These are phyloP conservation scores for Atrina japonica DNA, from an alignment of 2,888 invertebrate species.

Conservation along the genomic window DNA sequence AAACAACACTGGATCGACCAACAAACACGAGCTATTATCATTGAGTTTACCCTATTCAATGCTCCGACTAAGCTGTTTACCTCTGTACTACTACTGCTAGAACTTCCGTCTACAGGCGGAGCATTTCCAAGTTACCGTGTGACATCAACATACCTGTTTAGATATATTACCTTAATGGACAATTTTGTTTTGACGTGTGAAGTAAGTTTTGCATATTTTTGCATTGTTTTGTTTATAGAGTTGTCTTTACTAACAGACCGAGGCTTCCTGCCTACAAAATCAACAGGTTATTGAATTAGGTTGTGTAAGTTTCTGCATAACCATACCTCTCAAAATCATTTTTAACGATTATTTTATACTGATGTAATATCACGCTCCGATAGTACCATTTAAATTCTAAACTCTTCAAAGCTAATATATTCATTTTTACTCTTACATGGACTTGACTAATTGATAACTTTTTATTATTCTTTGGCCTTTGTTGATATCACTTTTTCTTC, in stretches of 20 bases:
- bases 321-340: no score
- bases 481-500: no score
- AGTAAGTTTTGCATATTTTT: constrained; percentile 60
- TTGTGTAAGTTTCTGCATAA: no score
- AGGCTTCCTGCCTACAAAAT: no score
- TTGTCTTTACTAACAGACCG: no score
- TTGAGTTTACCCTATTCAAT: constrained; percentile 77
- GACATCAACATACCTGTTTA: constrained; percentile 73
- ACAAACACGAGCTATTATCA: constrained; percentile 70
- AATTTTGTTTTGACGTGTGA: constrained; percentile 77
- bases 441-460: background rate
- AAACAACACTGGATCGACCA: constrained; percentile 68
- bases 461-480: background rate
- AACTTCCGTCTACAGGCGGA: constrained; percentile 71
- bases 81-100: constrained; percentile 71
- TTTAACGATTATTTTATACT: no score
- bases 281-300: no score
- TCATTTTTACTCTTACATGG: no score
- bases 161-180: constrained; percentile 72
- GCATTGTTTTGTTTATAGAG: no score
- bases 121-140: constrained; percentile 61
- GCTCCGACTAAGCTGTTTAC: constrained; percentile 75
- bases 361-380: no score
- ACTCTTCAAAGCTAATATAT: no score
- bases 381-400: no score